A percentile compares a stretch with the other conserved stretches of the same genome.
phyloP scores from a whole-genome alignment of 2,888 invertebrate species.

The Galerucella pusilla region DNA sequence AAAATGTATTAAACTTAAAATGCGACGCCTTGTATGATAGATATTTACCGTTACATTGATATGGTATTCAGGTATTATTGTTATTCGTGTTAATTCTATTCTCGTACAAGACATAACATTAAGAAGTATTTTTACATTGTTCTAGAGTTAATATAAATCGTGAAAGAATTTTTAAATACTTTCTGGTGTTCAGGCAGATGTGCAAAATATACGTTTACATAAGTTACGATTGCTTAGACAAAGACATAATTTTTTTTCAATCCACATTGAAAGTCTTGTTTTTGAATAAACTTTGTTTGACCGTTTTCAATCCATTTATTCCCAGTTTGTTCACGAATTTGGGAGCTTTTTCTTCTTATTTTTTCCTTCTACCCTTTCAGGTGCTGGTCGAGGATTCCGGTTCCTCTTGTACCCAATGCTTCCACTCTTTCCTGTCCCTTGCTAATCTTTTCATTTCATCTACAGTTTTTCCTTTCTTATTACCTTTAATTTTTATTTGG shows the following conservation, averaged over 20 bases:
- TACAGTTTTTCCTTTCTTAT: too few relatives aligned
- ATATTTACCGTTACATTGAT: conserved; percentile 14
- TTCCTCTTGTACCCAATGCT: too few relatives aligned
- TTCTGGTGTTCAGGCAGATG: conserved; percentile 8
- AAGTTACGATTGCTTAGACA: not conserved
- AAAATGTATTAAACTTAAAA: not conserved
- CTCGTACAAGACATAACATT: conserved; percentile 19
- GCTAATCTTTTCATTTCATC: too few relatives aligned
- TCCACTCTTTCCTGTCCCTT: too few relatives aligned
- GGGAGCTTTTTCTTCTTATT: too few relatives aligned
- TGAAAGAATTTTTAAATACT: conserved; percentile 13
- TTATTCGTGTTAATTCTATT: conserved; percentile 15
- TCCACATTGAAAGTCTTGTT: too few relatives aligned
- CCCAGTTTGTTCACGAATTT: too few relatives aligned
- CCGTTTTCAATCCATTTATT: too few relatives aligned
- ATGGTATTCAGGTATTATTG: conserved; percentile 12
- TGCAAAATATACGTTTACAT: conserved; percentile 7
- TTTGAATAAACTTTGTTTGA: too few relatives aligned
- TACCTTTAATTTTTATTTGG: too few relatives aligned
- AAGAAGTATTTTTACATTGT: conserved; percentile 18
- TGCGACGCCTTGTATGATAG: not conserved
- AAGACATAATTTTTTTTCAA: not conserved
- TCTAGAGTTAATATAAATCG: conserved; percentile 18
- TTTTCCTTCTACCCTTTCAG: too few relatives aligned
- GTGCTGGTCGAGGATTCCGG: too few relatives aligned